phyloP scores from a whole-genome alignment of 2,797 vertebrate species.

The Halcyon leucocephala region DNA sequence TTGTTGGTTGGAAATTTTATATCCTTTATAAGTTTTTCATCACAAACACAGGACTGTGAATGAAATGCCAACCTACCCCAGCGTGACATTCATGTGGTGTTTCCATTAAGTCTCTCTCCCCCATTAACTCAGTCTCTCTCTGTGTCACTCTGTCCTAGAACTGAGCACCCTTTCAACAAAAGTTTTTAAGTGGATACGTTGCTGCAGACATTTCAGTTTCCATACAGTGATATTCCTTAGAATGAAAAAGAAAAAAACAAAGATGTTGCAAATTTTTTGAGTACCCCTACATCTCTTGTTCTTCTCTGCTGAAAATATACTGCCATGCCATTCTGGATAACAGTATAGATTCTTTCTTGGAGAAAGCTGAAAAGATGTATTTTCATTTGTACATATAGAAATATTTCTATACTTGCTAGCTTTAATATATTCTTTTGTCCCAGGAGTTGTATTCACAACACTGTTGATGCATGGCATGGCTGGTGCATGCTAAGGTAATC shows the following conservation, averaged over 20 bases:
- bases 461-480: fast-evolving
- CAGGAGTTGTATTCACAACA: not conserved
- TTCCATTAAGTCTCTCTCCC: not conserved
- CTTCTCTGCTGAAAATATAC: not conserved
- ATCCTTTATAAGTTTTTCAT: not conserved
- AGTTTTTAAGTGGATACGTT: not conserved
- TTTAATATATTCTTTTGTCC: not conserved
- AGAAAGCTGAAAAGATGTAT: not conserved
- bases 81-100: not conserved
- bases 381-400: not conserved
- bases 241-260: not conserved
- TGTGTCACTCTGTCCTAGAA: not conserved
- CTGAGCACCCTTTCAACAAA: not conserved
- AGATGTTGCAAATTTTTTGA: not conserved
- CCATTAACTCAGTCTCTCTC: not conserved
- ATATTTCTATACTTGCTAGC: not conserved
- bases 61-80: not conserved
- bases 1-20: not conserved
- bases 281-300: not conserved
- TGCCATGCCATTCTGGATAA: not conserved
- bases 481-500: not conserved
- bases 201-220: not conserved
- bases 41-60: not conserved
- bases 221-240: not conserved
- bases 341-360: not conserved